A percentile compares a stretch with the other conserved stretches of the same genome.
phyloP scores from a whole-genome alignment of 1,140 invertebrate genomes.

The Brachionus paranguensis region DNA sequence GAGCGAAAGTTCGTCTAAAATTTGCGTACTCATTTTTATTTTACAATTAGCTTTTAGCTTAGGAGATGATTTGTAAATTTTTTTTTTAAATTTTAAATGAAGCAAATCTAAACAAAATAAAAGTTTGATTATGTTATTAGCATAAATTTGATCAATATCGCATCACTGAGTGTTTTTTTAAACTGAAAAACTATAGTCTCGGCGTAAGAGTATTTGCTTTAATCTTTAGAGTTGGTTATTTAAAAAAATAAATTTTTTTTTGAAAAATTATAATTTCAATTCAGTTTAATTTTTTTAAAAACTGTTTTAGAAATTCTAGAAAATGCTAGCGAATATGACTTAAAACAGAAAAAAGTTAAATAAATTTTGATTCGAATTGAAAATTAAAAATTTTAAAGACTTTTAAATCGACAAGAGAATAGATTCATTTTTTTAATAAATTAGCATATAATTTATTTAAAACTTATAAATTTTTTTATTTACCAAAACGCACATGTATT shows the following conservation, averaged over 20 bases:
- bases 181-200: neutral
- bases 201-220: neutral
- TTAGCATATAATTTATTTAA: constrained; percentile 8
- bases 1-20: constrained; percentile 69
- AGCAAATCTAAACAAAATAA: constrained; percentile 2
- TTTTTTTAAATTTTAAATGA: neutral
- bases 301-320: constrained; percentile 11
- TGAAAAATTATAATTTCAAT: neutral
- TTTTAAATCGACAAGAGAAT: neutral
- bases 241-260: neutral
- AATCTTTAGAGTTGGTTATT: neutral
- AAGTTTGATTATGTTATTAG: neutral
- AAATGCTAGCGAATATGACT: neutral
- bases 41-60: constrained; percentile 32
- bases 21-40: constrained; percentile 62
- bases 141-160: neutral
- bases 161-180: neutral
- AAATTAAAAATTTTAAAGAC: neutral
- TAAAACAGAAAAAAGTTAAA: neutral
- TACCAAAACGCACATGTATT: constrained; percentile 22
- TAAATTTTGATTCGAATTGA: neutral
- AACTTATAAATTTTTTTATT: neutral
- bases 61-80: constrained; percentile 6
- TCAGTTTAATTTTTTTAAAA: neutral
- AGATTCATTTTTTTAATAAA: neutral